Evolutionary conservation across 1,140 invertebrate species (phyloP).

Genomic region (Chironomus striatipennis): DNA sequence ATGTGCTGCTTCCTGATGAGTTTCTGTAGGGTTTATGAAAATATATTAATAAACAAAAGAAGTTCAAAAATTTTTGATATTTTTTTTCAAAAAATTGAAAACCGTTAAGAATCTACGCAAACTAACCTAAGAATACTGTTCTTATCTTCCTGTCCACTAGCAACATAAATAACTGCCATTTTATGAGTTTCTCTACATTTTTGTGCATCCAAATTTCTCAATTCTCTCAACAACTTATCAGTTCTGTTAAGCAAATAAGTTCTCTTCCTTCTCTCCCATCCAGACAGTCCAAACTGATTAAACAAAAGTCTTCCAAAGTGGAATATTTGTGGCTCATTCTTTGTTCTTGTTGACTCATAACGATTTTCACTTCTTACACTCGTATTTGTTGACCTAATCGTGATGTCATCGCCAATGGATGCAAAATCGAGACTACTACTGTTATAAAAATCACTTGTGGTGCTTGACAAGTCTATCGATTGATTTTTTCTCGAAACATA

Average conservation of each 20-base stretch:
- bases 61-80: too few species aligned
- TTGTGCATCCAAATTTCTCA: conserved; percentile 88
- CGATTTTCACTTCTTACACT: not conserved
- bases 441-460: conserved; percentile 25
- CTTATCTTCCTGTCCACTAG: conserved; percentile 93
- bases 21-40: conserved; percentile 46
- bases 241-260: conserved; percentile 84
- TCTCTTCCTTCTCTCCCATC: conserved; percentile 77
- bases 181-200: conserved; percentile 95
- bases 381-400: not conserved
- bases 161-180: conserved; percentile 97
- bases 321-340: conserved; percentile 45
- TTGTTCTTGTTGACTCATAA: not conserved
- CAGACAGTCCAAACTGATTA: conserved; percentile 80
- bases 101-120: conserved; percentile 23
- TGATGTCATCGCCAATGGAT: conserved; percentile 1
- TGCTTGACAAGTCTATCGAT: conserved; percentile 28
- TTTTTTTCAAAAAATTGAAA: not conserved
- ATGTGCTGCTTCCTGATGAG: conserved; percentile 75
- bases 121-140: conserved; percentile 70
- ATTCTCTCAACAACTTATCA: conserved; percentile 81
- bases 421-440: conserved; percentile 31
- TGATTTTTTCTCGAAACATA: conserved; percentile 48
- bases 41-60: too few species aligned
- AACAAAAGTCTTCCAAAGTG: conserved; percentile 80